Evolutionary conservation across 2,113 vertebrate species (phyloP), one percentile per base, ranked within the genome.

Genomic region (Lagopus leucura): DNA sequence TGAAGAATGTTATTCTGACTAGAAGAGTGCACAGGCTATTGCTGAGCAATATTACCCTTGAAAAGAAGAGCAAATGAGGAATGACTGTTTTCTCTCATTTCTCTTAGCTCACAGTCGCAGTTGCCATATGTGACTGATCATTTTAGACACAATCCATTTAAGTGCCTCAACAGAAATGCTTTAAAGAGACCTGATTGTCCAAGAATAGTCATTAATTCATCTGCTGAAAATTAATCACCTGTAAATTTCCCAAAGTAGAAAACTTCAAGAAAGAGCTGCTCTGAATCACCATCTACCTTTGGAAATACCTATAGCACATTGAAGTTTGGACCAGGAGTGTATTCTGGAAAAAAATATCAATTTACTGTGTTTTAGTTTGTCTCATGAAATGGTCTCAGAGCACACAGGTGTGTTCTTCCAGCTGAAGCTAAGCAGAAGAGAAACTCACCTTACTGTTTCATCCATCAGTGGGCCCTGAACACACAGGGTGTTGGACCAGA

Each of bases 371-470:
- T 70, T 42, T 18, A 10, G 0, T 88, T 83, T 30, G 8, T 45
- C 60, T 42, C 0, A 0, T 11, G 4, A n/a, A 40, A 10, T 69
- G 43, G 54, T 47, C 75, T 82, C 25, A 38, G 18, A 61, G 24
- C 28, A 42, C 8, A 45, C 4, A 30, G 67, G 40, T 13, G 3
- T 10, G 8, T 38, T 72, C 10, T 47, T 86, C 24, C 13, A 40
- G 34, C 13, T 50, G 22, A 76, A 72, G 13, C 4, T 76, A 80
- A 75, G 18, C 8, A 60, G 47, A 50, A 52, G n/a, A 75, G 20
- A 10, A 69, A 2, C 8, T 13, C 10, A 25, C 13, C 22, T 78
- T 0, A 0, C 13, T 64, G 17, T 7, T 73, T 11, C 63, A 14
- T 24, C 9, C 47, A 24, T 19, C 24, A 30, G 17, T 16, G 61